phyloP scores from a whole-genome alignment of 2,797 vertebrate species.

The Myiotriccus ornatus region DNA sequence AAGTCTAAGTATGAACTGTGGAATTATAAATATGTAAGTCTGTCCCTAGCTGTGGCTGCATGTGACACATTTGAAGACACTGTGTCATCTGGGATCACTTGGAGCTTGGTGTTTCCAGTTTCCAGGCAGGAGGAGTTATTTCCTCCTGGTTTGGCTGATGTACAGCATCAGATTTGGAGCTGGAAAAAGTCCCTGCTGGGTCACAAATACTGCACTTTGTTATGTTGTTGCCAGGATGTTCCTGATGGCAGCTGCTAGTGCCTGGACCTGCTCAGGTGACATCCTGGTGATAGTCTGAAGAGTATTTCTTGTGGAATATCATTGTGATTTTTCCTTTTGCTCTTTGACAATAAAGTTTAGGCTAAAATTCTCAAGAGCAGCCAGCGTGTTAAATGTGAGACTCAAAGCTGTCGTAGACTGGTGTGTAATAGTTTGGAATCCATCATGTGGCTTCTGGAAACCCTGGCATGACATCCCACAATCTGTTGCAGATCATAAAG shows the following conservation, averaged over 20 bases:
- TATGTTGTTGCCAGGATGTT: background rate
- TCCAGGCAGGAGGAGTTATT: background rate
- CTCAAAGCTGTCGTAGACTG: background rate
- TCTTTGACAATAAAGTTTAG: background rate
- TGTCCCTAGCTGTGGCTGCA: background rate
- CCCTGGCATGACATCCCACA: background rate
- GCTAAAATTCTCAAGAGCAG: background rate
- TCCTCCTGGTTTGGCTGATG: background rate
- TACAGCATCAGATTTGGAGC: background rate
- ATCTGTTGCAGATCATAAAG: conserved; percentile 87
- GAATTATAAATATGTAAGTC: background rate
- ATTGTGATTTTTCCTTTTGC: background rate
- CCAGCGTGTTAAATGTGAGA: background rate
- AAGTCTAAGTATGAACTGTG: background rate
- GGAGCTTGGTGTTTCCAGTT: background rate
- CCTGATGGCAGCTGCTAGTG: background rate
- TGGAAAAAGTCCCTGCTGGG: background rate
- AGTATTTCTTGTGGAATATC: background rate
- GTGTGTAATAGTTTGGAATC: background rate
- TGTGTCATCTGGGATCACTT: background rate
- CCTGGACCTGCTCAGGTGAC: background rate
- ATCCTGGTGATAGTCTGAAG: background rate
- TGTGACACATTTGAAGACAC: background rate
- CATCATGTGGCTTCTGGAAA: background rate
- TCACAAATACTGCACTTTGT: background rate